Evolutionary conservation across 2,113 vertebrate species (phyloP), one percentile per base, ranked within the genome.

Genomic region (Aythya baeri): DNA sequence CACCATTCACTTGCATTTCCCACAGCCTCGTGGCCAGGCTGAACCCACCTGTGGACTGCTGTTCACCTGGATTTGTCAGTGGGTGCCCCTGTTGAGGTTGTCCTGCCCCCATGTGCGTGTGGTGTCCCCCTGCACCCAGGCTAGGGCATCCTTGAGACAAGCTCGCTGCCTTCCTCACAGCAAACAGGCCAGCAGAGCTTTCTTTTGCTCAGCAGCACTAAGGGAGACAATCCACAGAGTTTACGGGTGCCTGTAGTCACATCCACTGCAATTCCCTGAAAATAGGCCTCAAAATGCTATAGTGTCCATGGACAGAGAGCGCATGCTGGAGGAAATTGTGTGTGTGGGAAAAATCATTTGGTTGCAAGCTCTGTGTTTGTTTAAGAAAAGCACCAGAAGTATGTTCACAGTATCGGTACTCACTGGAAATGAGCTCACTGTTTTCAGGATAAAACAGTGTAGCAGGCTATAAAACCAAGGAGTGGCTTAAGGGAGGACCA

Each of bases 301-400:
- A 68, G 38, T 32, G 44, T 76, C 50, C 63, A 31, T 9, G 32
- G 73, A 85, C 18, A 94, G 58, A 84, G 91, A 68, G 71, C 34
- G 68, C 55, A 59, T 27, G 61, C 31, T 65, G 58, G 58, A 82
- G 36, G 52, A 95, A 89, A 41, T 34, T 41, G 7, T 8, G n/a
- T 41, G 41, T 41, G 43, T 14, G 17, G 27, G 31, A 16, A 21
- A 17, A 57, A 61, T 77, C 58, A 94, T 91, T 85, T 90, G 78
- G 72, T 91, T 95, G 88, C 58, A 94, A 94, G 81, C 66, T 91
- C 72, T 84, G 68, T 84, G 65, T 95, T 86, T 80, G 43, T 91
- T 77, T 93, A 96, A 91, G 70, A 94, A 94, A 97, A 97, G 97
- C 81, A 97, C 92, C 93, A 95, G 93, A 91, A 81, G 32, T 93